Conservation (phyloP, 2,888 invertebrate genomes). For the Tetheella fluctuosa region DNA sequence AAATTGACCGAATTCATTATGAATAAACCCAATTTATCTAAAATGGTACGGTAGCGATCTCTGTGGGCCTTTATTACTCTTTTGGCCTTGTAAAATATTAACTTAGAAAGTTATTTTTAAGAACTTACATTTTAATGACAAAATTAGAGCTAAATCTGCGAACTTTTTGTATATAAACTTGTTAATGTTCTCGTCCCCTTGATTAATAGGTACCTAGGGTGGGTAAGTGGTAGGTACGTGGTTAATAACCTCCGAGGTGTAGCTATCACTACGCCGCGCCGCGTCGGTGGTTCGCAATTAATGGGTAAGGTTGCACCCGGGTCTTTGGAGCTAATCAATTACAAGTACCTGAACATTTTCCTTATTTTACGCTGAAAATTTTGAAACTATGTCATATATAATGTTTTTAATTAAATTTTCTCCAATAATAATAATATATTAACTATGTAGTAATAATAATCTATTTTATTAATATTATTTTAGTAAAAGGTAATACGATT, state of each 20-base stretch:
- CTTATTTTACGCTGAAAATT: slow-evolving; percentile 20
- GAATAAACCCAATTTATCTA: background rate
- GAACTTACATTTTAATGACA: background rate
- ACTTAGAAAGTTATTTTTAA: background rate
- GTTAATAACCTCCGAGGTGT: slow-evolving; percentile 27
- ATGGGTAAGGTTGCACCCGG: slow-evolving; percentile 49
- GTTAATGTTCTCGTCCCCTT: slow-evolving; percentile 9
- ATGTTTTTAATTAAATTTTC: no score
- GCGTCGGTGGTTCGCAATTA: slow-evolving; percentile 39
- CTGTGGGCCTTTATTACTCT: background rate
- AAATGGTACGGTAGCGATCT: background rate
- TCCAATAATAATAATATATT: no score
- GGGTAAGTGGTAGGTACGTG: slow-evolving; percentile 13
- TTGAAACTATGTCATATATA: background rate
- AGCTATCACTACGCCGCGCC: slow-evolving; percentile 23
- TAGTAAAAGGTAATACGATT: no score
- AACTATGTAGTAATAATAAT: no score
- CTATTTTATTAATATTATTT: no score
- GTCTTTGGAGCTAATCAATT: slow-evolving; percentile 58
- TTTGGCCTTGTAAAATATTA: background rate
- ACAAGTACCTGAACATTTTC: slow-evolving; percentile 41
- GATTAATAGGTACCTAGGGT: slow-evolving; percentile 20
- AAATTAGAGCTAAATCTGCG: background rate
- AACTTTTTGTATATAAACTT: slow-evolving; percentile 7
- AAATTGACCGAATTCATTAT: background rate